Conservation (phyloP, 1,140 invertebrate species). For the Dermatophagoides farinae region DNA sequence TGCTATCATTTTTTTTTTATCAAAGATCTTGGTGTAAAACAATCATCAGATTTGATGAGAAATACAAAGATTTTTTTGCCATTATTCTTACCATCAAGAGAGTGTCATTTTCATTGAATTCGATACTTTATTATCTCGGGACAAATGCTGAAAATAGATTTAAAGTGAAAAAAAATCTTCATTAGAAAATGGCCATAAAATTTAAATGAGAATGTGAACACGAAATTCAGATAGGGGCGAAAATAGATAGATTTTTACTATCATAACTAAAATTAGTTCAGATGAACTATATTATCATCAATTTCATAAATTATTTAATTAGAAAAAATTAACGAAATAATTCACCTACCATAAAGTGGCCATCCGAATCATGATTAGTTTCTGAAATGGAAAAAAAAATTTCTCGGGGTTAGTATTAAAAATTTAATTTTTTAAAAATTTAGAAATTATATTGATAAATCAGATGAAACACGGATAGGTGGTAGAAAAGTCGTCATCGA, state of each 20-base stretch:
- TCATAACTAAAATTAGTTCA: not conserved
- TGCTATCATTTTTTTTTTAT: not conserved
- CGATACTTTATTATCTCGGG: not conserved
- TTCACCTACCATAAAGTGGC: not conserved
- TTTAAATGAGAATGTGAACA: too few relatives aligned
- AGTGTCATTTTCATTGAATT: not conserved
- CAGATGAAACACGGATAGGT: not conserved
- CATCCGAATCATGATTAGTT: too few relatives aligned
- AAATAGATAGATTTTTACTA: conserved; percentile 4
- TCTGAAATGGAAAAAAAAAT: not conserved
- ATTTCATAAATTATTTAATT: not conserved
- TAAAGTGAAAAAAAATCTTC: not conserved
- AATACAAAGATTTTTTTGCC: not conserved
- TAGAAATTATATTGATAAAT: not conserved
- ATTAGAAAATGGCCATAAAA: not conserved
- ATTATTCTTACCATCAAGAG: not conserved
- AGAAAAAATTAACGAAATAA: not conserved
- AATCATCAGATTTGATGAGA: not conserved
- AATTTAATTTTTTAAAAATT: not conserved
- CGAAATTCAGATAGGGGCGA: conserved; percentile 4
- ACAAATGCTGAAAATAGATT: not conserved
- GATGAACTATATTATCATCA: conserved; percentile 10
- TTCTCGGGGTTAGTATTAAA: not conserved
- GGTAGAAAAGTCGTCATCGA: conserved; percentile 4
- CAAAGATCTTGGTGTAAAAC: conserved; percentile 8